phyloP scores from a whole-genome alignment of 1,140 invertebrate genomes.

The Drosophila rufa region DNA sequence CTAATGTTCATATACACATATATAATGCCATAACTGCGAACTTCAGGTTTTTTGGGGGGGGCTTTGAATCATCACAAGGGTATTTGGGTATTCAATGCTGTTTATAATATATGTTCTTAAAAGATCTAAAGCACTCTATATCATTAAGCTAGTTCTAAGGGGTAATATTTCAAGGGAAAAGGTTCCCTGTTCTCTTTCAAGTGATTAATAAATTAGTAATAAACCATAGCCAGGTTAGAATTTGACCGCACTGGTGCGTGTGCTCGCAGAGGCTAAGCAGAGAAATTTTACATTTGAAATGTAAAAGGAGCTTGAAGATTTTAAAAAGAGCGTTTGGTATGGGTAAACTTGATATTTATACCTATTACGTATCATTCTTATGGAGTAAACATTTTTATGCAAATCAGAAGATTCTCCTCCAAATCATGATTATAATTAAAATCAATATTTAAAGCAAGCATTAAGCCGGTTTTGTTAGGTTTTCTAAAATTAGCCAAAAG shows the following conservation, averaged over 20 bases:
- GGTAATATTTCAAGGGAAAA: not conserved
- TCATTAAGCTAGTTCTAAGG: not conserved
- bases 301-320: too few species aligned
- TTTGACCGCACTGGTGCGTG: too few species aligned
- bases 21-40: not conserved
- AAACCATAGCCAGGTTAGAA: too few species aligned
- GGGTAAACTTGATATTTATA: not conserved
- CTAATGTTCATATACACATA: slow-evolving; percentile 10
- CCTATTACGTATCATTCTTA: not conserved
- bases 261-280: too few species aligned
- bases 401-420: not conserved
- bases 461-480: not conserved
- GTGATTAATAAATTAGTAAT: too few species aligned
- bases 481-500: not conserved
- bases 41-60: slow-evolving; percentile 1
- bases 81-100: slow-evolving; percentile 4
- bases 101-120: not conserved
- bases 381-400: slow-evolving; percentile 4
- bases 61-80: slow-evolving; percentile 9
- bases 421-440: slow-evolving; percentile 1
- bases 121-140: not conserved
- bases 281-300: too few species aligned
- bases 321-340: too few species aligned
- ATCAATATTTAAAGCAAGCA: not conserved
- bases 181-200: too few species aligned